A percentile compares a stretch with the other conserved stretches of the same genome.
Evolutionary conservation across 1,140 invertebrate species (phyloP).

Genomic region (Drosophila repletoides): DNA sequence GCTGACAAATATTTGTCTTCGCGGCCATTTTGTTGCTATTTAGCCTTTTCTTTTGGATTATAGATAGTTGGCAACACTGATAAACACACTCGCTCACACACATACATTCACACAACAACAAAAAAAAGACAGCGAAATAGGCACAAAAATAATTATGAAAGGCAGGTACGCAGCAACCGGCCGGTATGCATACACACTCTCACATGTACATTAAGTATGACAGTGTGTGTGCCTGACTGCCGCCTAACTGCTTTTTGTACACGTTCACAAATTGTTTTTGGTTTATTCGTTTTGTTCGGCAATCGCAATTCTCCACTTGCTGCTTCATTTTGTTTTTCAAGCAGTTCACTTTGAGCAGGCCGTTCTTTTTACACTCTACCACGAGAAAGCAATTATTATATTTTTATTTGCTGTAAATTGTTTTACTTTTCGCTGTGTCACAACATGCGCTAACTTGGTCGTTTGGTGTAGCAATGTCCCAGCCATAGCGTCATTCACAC

Average conservation of each 20-base stretch:
- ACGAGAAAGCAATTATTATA: constrained; percentile 51
- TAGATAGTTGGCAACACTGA: too few species aligned
- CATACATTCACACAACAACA: constrained; percentile 16
- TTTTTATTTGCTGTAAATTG: constrained; percentile 32
- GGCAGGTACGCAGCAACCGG: constrained; percentile 68
- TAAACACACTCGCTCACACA: constrained; percentile 3
- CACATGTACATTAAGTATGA: too few species aligned
- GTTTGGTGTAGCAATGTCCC: constrained; percentile 61
- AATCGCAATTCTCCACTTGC: constrained; percentile 58
- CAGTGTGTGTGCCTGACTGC: constrained; percentile 41
- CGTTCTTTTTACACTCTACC: constrained; percentile 45
- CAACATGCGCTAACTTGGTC: constrained; percentile 46
- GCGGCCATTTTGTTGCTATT: too few species aligned
- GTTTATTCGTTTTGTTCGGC: too few species aligned
- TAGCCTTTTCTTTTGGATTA: too few species aligned
- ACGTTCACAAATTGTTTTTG: constrained; percentile 78
- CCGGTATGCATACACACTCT: constrained; percentile 51
- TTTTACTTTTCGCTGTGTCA: constrained; percentile 75
- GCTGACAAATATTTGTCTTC: too few species aligned
- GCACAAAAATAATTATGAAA: constrained; percentile 73
- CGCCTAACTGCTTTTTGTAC: constrained; percentile 73
- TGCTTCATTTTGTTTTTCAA: constrained; percentile 34
- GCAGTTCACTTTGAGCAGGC: too few species aligned
- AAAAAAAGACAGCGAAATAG: constrained; percentile 58
- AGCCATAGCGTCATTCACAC: constrained; percentile 56